A percentile compares a stretch with the other conserved stretches of the same genome.
Evolutionary conservation across 2,797 vertebrate species (phyloP).

Genomic region (Adrianichthys oophorus): DNA sequence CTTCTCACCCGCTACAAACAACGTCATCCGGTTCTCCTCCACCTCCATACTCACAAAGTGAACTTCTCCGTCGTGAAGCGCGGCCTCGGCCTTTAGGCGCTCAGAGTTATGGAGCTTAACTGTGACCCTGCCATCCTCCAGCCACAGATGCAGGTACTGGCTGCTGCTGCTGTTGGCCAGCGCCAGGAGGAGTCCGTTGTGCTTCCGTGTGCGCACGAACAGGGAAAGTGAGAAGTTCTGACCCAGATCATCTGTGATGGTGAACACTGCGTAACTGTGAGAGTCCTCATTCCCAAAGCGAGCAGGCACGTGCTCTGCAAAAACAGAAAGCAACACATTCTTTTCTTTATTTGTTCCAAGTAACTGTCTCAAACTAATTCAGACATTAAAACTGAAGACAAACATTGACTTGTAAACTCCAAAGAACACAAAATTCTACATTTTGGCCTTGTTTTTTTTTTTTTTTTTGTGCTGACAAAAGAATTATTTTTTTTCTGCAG

Average conservation of each 20-base stretch:
- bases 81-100: constrained; percentile 55
- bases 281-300: constrained; percentile 85
- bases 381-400: not conserved
- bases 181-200: constrained; percentile 79
- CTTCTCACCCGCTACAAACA: constrained; percentile 74
- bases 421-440: not conserved
- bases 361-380: not conserved
- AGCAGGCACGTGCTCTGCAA: constrained; percentile 82
- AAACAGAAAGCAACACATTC: constrained; percentile 7
- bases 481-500: not conserved
- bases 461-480: not conserved
- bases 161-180: constrained; percentile 72
- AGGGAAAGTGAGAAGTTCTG: constrained; percentile 81
- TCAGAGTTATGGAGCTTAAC: constrained; percentile 60
- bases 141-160: constrained; percentile 73
- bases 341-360: not conserved
- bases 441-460: not conserved
- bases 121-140: constrained; percentile 80
- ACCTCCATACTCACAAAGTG: constrained; percentile 84
- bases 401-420: not conserved
- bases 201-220: constrained; percentile 83
- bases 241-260: constrained; percentile 60
- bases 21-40: constrained; percentile 59
- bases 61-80: constrained; percentile 79
- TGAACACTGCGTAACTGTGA: constrained; percentile 83